Conservation (phyloP, 1,140 invertebrate genomes). For the Drosophila lacertosa region DNA sequence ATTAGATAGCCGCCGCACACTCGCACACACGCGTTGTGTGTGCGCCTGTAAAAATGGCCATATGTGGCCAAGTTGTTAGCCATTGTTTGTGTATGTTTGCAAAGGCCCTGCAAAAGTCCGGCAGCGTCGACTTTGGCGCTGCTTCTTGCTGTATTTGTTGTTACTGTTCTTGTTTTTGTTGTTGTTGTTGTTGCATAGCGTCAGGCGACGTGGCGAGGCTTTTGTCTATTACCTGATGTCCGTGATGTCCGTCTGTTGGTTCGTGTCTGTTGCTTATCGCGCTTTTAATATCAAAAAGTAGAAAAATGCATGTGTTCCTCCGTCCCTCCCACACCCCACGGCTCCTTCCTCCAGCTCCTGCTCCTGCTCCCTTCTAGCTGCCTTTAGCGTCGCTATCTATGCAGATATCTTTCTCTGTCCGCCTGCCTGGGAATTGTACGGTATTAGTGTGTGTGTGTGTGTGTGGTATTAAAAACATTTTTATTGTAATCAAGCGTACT, state of each 20-base stretch:
- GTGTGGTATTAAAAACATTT: constrained; percentile 78
- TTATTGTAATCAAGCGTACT: constrained; percentile 83
- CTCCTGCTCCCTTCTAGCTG: too few species aligned
- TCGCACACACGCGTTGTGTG: constrained; percentile 47
- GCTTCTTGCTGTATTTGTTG: constrained; percentile 55
- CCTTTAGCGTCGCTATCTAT: constrained; percentile 72
- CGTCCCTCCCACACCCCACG: too few species aligned
- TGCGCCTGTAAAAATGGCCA: constrained; percentile 71
- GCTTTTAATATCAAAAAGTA: constrained; percentile 72
- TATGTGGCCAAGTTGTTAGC: constrained; percentile 76
- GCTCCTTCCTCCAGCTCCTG: too few species aligned
- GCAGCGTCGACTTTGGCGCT: constrained; percentile 49
- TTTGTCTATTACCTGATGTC: constrained; percentile 62
- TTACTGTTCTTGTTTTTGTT: too few species aligned
- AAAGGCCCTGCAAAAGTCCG: constrained; percentile 23
- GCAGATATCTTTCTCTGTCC: constrained; percentile 79
- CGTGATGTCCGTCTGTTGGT: constrained; percentile 26
- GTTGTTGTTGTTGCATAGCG: constrained; percentile 49
- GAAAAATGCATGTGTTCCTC: constrained; percentile 50
- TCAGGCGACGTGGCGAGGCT: constrained; percentile 46
- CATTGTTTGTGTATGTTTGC: constrained; percentile 47
- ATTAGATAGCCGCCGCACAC: constrained; percentile 65
- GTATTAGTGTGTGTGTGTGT: constrained; percentile 11
- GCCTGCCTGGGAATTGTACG: constrained; percentile 4
- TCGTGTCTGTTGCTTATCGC: constrained; percentile 79